Evolutionary conservation across 2,888 invertebrate species (phyloP).

Genomic region (Unio pictorum): DNA sequence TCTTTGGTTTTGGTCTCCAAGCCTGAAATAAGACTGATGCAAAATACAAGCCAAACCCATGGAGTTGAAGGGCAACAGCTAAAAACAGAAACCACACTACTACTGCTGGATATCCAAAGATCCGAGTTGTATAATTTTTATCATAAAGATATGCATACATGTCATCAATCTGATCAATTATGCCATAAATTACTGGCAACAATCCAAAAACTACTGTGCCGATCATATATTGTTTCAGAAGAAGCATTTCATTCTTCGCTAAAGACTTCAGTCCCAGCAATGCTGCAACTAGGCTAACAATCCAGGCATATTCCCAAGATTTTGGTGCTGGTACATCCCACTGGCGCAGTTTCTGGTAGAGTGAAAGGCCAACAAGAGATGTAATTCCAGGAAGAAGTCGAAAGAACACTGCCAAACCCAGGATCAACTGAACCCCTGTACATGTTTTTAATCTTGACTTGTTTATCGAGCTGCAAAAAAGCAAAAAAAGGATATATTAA

Average conservation of each 20-base stretch:
- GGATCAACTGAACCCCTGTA: slow-evolving; percentile 91
- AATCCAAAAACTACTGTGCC: slow-evolving; percentile 86
- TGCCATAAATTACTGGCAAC: slow-evolving; percentile 85
- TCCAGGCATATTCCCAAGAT: slow-evolving; percentile 96
- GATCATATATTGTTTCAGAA: slow-evolving; percentile 73
- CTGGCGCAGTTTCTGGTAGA: slow-evolving; percentile 90
- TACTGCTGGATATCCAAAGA: slow-evolving; percentile 83
- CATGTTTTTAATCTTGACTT: slow-evolving; percentile 96
- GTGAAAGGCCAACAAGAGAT: slow-evolving; percentile 93
- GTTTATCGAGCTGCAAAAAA: slow-evolving; percentile 88
- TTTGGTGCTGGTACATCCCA: slow-evolving; percentile 85
- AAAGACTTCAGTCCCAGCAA: slow-evolving; percentile 89
- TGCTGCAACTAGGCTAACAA: slow-evolving; percentile 85
- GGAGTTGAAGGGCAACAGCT: slow-evolving; percentile 86
- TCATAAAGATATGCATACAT: slow-evolving; percentile 85
- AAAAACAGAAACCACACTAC: slow-evolving; percentile 94
- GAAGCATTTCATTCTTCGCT: slow-evolving; percentile 83
- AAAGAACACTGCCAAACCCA: slow-evolving; percentile 91
- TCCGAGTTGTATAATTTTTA: slow-evolving; percentile 76
- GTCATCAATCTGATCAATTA: slow-evolving; percentile 87
- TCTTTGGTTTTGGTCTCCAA: slow-evolving; percentile 59
- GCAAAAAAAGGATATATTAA: slow-evolving; percentile 8
- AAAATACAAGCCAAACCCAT: slow-evolving; percentile 67
- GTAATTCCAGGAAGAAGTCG: slow-evolving; percentile 93
- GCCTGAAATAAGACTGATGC: slow-evolving; percentile 62